A percentile compares a stretch with the other conserved stretches of the same genome.
Conservation (phyloP, 2,113 vertebrate genomes). For the Corvus cornix region DNA sequence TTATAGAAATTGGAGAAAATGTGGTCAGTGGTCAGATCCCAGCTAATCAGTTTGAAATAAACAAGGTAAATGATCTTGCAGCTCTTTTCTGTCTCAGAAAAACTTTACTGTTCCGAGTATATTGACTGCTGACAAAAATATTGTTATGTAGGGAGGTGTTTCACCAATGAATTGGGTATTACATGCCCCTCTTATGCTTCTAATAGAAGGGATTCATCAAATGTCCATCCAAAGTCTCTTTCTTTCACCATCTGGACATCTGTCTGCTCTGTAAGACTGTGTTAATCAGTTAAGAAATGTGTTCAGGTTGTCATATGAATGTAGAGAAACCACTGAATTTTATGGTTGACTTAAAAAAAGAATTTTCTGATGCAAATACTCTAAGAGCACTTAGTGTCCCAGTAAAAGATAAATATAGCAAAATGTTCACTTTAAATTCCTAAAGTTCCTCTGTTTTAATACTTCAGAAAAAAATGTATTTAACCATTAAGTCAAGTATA, state of each 20-base stretch:
- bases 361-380: not conserved
- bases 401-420: not conserved
- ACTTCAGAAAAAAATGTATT: not conserved
- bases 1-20: slow-evolving; percentile 92
- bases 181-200: not conserved
- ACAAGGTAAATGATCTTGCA: slow-evolving; percentile 83
- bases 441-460: not conserved
- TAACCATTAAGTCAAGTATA: not conserved
- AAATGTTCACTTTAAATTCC: not conserved
- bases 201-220: not conserved
- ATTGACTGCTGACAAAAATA: not conserved
- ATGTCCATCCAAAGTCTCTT: not conserved
- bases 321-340: not conserved
- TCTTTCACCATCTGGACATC: not conserved
- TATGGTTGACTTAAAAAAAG: not conserved
- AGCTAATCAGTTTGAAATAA: slow-evolving; percentile 89
- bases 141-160: not conserved
- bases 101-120: not conserved
- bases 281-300: not conserved
- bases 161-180: not conserved
- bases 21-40: slow-evolving; percentile 82
- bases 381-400: not conserved
- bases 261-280: not conserved
- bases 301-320: not conserved
- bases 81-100: not conserved